phyloP scores from a whole-genome alignment of 2,888 invertebrate genomes.

The Zonitis immaculata region DNA sequence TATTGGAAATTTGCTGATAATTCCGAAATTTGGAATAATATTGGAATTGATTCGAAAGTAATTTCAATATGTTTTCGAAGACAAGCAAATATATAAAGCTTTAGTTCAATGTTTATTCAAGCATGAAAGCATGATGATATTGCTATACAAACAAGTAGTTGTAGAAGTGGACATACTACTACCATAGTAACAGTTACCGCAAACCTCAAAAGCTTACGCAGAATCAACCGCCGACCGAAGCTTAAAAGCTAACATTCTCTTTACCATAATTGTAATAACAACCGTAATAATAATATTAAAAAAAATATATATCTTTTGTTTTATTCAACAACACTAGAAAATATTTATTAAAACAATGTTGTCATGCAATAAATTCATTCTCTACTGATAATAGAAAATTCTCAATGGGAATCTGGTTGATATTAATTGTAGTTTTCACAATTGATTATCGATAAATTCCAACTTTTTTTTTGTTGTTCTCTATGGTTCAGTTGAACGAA shows the following conservation, averaged over 20 bases:
- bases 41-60: constrained; percentile 10
- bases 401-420: too few relatives aligned
- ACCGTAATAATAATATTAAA: background rate
- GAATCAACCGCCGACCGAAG: constrained; percentile 28
- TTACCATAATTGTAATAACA: constrained; percentile 6
- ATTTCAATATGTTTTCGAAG: constrained; percentile 18
- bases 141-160: constrained; percentile 26
- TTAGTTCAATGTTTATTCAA: constrained; percentile 27
- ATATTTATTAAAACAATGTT: too few relatives aligned
- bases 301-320: too few relatives aligned
- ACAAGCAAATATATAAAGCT: constrained; percentile 21
- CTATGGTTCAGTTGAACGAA: background rate
- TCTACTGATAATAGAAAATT: too few relatives aligned
- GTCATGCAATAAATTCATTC: too few relatives aligned
- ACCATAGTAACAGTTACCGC: constrained; percentile 22
- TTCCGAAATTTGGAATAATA: too few relatives aligned
- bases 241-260: constrained; percentile 24
- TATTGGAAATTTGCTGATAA: background rate
- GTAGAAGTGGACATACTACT: background rate
- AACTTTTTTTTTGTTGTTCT: background rate
- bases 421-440: too few relatives aligned
- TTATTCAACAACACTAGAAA: too few relatives aligned
- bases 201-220: constrained; percentile 33
- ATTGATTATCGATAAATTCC: background rate
- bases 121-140: constrained; percentile 33